Evolutionary conservation across 37 sponge, comb jelly and placozoan species (phyloP).

Genomic region (Aphrocallistes beatrix): DNA sequence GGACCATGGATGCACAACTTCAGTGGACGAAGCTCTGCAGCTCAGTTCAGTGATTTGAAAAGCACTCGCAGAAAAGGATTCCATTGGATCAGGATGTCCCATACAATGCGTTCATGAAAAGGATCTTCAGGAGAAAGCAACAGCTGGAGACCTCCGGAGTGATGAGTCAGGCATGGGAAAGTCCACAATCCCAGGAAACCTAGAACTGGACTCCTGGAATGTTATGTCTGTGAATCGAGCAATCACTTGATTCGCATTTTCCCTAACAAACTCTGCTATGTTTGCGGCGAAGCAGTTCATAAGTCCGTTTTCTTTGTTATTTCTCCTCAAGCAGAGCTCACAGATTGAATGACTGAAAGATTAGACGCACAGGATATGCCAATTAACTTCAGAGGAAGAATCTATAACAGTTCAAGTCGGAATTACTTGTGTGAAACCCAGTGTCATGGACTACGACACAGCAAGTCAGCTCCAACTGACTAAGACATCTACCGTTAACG

Average conservation of each 20-base stretch:
- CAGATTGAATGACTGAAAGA: background rate
- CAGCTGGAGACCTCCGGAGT: background rate
- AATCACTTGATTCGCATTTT: background rate
- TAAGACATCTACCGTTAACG: background rate
- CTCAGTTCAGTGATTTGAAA: no score
- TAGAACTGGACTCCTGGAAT: background rate
- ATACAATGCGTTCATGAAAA: background rate
- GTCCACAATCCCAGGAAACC: background rate
- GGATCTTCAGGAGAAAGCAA: background rate
- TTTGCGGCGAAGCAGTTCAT: background rate
- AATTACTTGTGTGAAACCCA: background rate
- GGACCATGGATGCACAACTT: no score
- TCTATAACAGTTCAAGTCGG: background rate
- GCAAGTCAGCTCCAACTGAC: background rate
- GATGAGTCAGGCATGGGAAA: background rate
- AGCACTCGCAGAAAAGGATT: background rate
- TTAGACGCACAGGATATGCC: background rate
- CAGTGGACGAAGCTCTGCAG: no score
- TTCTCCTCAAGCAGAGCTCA: background rate
- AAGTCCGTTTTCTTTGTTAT: background rate
- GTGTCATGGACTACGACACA: background rate
- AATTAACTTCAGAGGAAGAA: background rate
- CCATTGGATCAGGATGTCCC: background rate
- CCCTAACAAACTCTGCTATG: background rate
- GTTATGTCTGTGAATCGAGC: background rate